These are phyloP conservation scores for Pristionchus mayeri DNA, from an alignment of 2,888 invertebrate genomes.

Conservation along the genomic window DNA sequence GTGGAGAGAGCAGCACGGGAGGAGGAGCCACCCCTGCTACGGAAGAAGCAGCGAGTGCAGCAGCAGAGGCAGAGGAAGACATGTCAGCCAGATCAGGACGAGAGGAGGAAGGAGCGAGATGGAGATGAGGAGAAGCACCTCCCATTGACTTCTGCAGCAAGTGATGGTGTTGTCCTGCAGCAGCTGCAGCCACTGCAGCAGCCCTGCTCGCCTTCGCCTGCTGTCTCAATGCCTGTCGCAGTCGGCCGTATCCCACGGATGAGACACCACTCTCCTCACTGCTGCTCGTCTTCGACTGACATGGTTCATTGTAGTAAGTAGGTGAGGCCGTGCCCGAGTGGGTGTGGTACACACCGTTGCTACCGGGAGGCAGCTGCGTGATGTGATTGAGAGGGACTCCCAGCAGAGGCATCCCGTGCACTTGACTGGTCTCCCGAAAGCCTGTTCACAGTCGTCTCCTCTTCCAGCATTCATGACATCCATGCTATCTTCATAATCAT, in stretches of 20 bases:
- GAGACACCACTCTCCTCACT: slow-evolving; percentile 34
- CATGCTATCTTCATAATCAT: slow-evolving; percentile 7
- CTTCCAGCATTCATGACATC: slow-evolving; percentile 20
- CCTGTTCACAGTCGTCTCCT: neutral
- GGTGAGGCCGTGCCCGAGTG: slow-evolving; percentile 30
- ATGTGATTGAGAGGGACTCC: slow-evolving; percentile 33
- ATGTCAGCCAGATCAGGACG: neutral
- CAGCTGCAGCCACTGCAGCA: slow-evolving; percentile 11
- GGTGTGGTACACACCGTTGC: neutral
- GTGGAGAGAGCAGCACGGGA: slow-evolving; percentile 1
- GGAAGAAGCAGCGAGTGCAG: slow-evolving; percentile 3
- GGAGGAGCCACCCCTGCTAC: slow-evolving; percentile 30
- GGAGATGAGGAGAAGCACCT: slow-evolving; percentile 6
- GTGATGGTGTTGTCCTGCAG: neutral
- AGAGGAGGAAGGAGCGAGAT: neutral
- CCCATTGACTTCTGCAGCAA: neutral
- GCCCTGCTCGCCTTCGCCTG: slow-evolving; percentile 18
- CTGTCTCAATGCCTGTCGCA: slow-evolving; percentile 44
- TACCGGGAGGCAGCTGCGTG: slow-evolving; percentile 43
- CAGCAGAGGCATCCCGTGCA: slow-evolving; percentile 15
- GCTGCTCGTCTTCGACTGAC: slow-evolving; percentile 39
- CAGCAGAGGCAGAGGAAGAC: neutral
- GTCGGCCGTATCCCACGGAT: slow-evolving; percentile 43
- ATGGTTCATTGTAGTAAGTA: slow-evolving; percentile 27
- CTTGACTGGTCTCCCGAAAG: slow-evolving; percentile 1